phyloP scores from a whole-genome alignment of 2,113 vertebrate species.

The Psilopogon haemacephalus region DNA sequence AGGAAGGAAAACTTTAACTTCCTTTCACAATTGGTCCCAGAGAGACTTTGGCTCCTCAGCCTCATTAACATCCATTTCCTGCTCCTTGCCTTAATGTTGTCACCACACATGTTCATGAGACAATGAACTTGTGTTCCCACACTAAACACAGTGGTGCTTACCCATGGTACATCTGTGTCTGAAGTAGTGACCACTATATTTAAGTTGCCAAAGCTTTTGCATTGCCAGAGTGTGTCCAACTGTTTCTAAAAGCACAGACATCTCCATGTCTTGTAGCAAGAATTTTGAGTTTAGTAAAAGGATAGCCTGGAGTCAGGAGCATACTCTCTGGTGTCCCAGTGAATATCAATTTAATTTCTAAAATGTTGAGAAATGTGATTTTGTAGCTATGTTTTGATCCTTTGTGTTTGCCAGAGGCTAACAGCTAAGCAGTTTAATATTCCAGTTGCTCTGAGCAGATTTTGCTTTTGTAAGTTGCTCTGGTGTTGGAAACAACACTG shows the following conservation, averaged over 20 bases:
- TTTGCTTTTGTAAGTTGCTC: conserved; percentile 1
- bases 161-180: background rate
- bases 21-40: conserved; percentile 2
- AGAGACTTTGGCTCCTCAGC: conserved; percentile 30
- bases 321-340: background rate
- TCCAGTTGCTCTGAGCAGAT: background rate
- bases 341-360: conserved; percentile 5
- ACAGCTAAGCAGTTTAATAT: conserved; percentile 5
- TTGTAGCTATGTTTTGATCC: background rate
- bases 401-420: conserved; percentile 9
- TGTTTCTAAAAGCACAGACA: background rate
- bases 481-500: background rate
- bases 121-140: conserved; percentile 9
- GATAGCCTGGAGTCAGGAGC: background rate
- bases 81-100: background rate
- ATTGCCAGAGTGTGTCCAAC: background rate
- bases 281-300: background rate
- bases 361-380: conserved; percentile 21
- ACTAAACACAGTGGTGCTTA: background rate
- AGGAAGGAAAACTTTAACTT: conserved; percentile 14
- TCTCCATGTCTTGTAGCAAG: background rate
- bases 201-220: background rate
- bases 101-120: background rate
- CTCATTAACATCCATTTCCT: conserved; percentile 43
- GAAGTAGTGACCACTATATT: background rate